Percentiles rank a stretch among this genome's conserved stretches.
phyloP scores from a whole-genome alignment of 2,888 invertebrate genomes.

The Anthrax anthrax region DNA sequence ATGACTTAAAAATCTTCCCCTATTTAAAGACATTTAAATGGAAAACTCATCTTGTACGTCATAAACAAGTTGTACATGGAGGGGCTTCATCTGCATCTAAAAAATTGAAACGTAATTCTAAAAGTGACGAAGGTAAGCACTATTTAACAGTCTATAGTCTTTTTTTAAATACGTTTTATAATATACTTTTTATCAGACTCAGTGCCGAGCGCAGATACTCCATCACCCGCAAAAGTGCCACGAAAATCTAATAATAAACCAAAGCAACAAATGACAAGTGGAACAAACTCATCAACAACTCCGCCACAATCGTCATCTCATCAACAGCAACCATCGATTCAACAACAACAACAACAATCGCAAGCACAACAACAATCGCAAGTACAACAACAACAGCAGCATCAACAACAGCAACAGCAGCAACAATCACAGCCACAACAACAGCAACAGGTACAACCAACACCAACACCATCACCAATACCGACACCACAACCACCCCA shows the following conservation, averaged over 20 bases:
- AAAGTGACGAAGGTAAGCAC: constrained; percentile 31
- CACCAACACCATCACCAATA: constrained; percentile 12
- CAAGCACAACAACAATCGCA: constrained; percentile 21
- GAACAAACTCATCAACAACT: constrained; percentile 9
- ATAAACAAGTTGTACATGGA: constrained; percentile 32
- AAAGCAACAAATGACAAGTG: constrained; percentile 19
- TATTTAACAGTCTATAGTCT: neutral
- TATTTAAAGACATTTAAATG: constrained; percentile 30
- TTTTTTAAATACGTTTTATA: neutral
- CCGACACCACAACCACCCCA: neutral
- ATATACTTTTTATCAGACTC: too few relatives aligned
- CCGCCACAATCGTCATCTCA: constrained; percentile 1
- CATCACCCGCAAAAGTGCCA: constrained; percentile 28
- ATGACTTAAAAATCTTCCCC: too few relatives aligned
- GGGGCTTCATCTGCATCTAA: constrained; percentile 27
- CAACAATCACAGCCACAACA: constrained; percentile 8
- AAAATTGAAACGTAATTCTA: constrained; percentile 29
- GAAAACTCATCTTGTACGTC: constrained; percentile 34
- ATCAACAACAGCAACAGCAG: constrained; percentile 11
- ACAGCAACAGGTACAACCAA: constrained; percentile 21
- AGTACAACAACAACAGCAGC: constrained; percentile 19
- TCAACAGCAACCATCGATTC: constrained; percentile 2
- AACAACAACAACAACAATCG: constrained; percentile 4
- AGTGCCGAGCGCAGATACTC: constrained; percentile 21
- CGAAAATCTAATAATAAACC: constrained; percentile 29